phyloP scores from a whole-genome alignment of 2,888 invertebrate species.

The Synanthedon formicaeformis region DNA sequence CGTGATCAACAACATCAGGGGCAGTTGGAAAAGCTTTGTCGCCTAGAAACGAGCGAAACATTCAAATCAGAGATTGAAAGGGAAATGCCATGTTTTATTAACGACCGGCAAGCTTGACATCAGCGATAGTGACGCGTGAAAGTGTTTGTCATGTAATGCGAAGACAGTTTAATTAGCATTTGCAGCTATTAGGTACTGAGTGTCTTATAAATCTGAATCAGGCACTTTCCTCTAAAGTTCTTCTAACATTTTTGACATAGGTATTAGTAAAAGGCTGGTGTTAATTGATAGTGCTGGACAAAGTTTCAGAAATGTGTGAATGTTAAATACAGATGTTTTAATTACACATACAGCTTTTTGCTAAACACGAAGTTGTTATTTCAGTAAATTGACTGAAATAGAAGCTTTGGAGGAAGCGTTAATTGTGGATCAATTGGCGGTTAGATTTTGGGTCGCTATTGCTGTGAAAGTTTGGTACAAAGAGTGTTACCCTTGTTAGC shows the following conservation, averaged over 20 bases:
- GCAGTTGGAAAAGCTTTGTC: constrained; percentile 69
- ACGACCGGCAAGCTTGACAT: constrained; percentile 13
- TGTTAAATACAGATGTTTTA: constrained; percentile 8
- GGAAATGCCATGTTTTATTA: constrained; percentile 25
- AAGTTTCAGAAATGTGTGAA: constrained; percentile 38
- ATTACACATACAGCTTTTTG: too few relatives aligned
- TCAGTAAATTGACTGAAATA: too few relatives aligned
- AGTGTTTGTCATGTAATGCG: neutral
- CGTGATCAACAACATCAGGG: constrained; percentile 72
- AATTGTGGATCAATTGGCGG: too few relatives aligned
- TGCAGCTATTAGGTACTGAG: too few relatives aligned
- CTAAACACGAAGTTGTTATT: too few relatives aligned
- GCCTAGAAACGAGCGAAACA: constrained; percentile 70
- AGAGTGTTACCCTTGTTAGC: too few relatives aligned
- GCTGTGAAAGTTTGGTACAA: too few relatives aligned
- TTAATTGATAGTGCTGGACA: constrained; percentile 35
- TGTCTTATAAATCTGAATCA: too few relatives aligned
- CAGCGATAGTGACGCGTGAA: neutral
- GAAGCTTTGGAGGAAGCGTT: too few relatives aligned
- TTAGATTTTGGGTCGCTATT: too few relatives aligned
- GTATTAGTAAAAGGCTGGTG: constrained; percentile 9
- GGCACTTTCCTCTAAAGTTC: too few relatives aligned
- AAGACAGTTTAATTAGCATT: too few relatives aligned
- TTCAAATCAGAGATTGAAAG: constrained; percentile 42
- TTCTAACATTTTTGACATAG: neutral